These are phyloP conservation scores for Acanthurus lineatus DNA, from an alignment of 2,797 vertebrate species.

Conservation along the genomic window DNA sequence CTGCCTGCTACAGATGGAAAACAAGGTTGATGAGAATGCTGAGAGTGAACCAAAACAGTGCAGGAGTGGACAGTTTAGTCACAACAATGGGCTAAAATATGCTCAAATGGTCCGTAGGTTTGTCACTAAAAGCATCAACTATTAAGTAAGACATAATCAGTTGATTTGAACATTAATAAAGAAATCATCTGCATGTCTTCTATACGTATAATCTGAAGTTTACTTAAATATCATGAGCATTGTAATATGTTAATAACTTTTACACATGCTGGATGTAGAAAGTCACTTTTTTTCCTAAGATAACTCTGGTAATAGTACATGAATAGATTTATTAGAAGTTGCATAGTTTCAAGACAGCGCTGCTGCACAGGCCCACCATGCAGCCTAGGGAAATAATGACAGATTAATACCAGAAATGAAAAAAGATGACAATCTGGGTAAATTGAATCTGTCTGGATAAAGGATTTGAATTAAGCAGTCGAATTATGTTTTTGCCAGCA, in stretches of 20 bases:
- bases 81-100: too few species aligned
- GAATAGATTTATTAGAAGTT: constrained; percentile 10
- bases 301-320: neutral
- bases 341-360: neutral
- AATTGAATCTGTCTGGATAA: neutral
- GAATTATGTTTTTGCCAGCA: constrained; percentile 1
- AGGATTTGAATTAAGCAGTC: rapidly evolving
- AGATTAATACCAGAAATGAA: neutral
- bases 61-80: too few species aligned
- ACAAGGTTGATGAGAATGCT: too few species aligned
- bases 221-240: neutral
- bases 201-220: neutral
- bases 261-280: neutral
- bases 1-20: too few species aligned
- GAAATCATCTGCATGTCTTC: too few species aligned
- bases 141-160: too few species aligned
- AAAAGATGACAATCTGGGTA: neutral
- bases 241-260: neutral
- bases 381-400: neutral
- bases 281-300: neutral
- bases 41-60: too few species aligned
- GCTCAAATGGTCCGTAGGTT: too few species aligned
- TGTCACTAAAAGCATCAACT: too few species aligned
- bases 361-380: neutral
- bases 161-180: too few species aligned